Base-by-base conservation (phyloP, 2,113 vertebrate genomes). In the Oryzias melastigma region DNA sequence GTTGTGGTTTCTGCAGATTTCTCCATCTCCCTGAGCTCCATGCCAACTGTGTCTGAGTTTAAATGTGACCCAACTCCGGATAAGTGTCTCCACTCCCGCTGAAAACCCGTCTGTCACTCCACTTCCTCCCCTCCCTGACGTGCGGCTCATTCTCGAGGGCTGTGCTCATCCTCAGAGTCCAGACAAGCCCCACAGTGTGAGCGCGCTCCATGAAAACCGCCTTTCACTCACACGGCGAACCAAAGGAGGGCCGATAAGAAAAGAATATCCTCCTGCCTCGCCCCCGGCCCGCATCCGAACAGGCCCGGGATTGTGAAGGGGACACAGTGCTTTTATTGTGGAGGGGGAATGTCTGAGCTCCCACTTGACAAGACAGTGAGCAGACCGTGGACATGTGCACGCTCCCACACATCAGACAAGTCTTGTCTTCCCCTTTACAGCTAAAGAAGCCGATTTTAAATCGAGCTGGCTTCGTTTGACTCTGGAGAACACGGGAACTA, bases 241-340 rank as follows among this genome's bases (percentile, higher is more conserved):
- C 46, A 10, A 56, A 43, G 71, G 71, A 49, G 49, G 71, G 78
- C 41, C 59, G 77, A 85, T 68, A 74, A 67, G 56, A 62, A 48
- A 44, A 69, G 58, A 77, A 64, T 27, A 68, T 45, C 40, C 65
- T 35, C 48, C 29, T 3, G 10, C 24, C 35, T 56, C 35, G 7
- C 68, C 62, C 43, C 69, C 68, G 16, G 14, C 6, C 52, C 24
- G 1, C 58, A 59, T 16, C 19, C 62, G 68, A 48, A 87, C 81
- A 87, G 81, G 67, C 17, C 22, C 1, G 20, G 49, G 71, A 81
- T 83, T 87, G 85, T 87, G 68, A 67, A 41, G 29, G 25, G 40
- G 25, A 22, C 65, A 89, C 83, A 86, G 63, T 27, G 60, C 75
- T 81, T 82, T 85, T 85, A 87, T 90, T 90, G 89, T 88, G 53